Evolutionary conservation across 64 coral and sea anemone species (phyloP), one percentile per base, ranked within the genome.

Genomic region (Porites australiensis): DNA sequence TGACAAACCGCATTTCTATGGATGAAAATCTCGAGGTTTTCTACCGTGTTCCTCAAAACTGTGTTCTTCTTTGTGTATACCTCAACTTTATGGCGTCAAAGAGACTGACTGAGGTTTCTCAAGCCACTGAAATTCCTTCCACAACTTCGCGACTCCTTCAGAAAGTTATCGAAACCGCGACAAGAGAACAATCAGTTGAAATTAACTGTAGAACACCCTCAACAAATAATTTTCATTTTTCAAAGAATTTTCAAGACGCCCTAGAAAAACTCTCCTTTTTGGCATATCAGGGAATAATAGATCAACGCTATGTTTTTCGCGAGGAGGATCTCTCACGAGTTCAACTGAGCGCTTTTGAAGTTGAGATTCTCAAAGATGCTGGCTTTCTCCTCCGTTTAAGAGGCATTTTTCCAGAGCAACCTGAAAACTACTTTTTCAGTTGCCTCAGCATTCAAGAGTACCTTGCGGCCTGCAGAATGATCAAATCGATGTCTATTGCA

Each of bases 41-140:
- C 43, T 84, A 63, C 12, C 81, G 81, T 68, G 47, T 84, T 68
- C 81, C 81, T 52, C 62, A 51, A 68, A 67, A 84, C 49, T 84
- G 81, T 48, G 15, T n/a, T 51, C 14, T 84, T n/a, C 63, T 84
- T 50, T 84, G 61, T 52, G 19, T 67, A 16, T 84, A 68, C 46
- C 18, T 84, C 0, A 12, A 84, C 81, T 50, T 52, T 22, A 3
- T 68, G 3, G 44, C 46, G 47, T 84, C 81, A 68, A 68, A 45
- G 1, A 68, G 15, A 84, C 67, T 63, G 44, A 50, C 51, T 48
- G 4, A 68, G 47, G 46, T 21, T 22, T 11, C 69, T 13, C 44
- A 69, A 66, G 7, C 81, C 6, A 14, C 69, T 44, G 63, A 69
- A 12, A 45, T 84, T 13, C 81, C 81, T 13, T 21, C 62, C 18